Percentiles rank a stretch among this genome's conserved stretches.
Evolutionary conservation across 1,140 invertebrate genomes (phyloP).

Genomic region (Drosophila azteca): DNA sequence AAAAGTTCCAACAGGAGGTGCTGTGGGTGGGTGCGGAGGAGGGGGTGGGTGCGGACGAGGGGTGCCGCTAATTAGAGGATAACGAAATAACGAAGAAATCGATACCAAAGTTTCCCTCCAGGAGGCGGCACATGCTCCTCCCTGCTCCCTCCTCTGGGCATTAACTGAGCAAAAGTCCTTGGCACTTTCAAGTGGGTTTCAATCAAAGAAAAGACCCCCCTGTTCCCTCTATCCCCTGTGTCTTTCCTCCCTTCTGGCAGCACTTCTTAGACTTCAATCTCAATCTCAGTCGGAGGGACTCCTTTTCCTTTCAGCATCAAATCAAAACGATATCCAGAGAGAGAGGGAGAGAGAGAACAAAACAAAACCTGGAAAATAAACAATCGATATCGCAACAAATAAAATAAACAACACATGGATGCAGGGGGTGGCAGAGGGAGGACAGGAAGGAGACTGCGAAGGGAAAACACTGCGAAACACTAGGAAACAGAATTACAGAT

Average conservation of each 20-base stretch:
- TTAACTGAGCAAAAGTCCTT: slow-evolving; percentile 31
- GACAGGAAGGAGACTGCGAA: not conserved
- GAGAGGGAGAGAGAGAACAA: slow-evolving; percentile 25
- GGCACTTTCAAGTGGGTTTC: slow-evolving; percentile 38
- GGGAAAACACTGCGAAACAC: slow-evolving; percentile 19
- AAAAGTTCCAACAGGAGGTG: slow-evolving; percentile 32
- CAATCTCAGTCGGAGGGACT: slow-evolving; percentile 10
- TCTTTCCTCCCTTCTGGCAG: not conserved
- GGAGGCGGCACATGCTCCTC: slow-evolving; percentile 1
- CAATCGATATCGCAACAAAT: slow-evolving; percentile 71
- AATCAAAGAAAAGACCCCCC: slow-evolving; percentile 18
- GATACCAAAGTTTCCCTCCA: slow-evolving; percentile 15
- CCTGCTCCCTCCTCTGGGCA: not conserved
- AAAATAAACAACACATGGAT: slow-evolving; percentile 61
- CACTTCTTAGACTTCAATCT: slow-evolving; percentile 17
- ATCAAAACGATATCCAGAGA: slow-evolving; percentile 40
- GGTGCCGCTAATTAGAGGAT: slow-evolving; percentile 49
- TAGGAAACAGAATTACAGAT: not conserved
- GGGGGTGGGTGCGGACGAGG: not conserved
- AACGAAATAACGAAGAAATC: slow-evolving; percentile 16
- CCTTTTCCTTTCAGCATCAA: slow-evolving; percentile 13
- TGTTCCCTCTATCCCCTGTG: too few species aligned
- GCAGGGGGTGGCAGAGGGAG: slow-evolving; percentile 36
- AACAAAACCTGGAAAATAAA: slow-evolving; percentile 64
- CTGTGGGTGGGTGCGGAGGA: not conserved